Conservation (phyloP, 2,113 vertebrate species). For the Emberiza fucata region DNA sequence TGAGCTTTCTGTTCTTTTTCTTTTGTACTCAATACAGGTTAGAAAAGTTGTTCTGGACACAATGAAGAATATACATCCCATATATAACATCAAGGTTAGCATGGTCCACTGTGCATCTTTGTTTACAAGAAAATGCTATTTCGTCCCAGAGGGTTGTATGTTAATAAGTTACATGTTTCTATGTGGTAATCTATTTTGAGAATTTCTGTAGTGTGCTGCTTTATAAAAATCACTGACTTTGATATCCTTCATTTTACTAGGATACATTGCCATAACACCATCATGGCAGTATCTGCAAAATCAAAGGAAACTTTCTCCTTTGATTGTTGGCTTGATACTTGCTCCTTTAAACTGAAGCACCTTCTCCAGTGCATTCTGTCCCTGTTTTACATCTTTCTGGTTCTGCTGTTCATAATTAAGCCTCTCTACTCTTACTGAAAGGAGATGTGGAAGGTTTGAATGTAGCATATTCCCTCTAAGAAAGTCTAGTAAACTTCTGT, state of each 20-base stretch:
- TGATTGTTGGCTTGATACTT: not conserved
- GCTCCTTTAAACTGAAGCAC: not conserved
- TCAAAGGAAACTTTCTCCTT: not conserved
- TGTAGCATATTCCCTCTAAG: not conserved
- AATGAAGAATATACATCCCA: slow-evolving; percentile 98
- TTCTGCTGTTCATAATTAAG: not conserved
- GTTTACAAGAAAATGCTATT: not conserved
- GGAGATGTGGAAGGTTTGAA: not conserved
- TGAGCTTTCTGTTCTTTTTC: not conserved
- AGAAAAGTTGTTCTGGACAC: slow-evolving; percentile 96
- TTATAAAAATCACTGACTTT: not conserved
- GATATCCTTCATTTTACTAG: not conserved
- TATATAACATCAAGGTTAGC: slow-evolving; percentile 98
- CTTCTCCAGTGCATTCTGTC: not conserved
- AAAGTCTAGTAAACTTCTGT: not conserved
- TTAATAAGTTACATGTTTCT: not conserved
- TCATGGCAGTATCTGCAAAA: not conserved
- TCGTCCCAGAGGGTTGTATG: not conserved
- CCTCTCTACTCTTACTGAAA: not conserved
- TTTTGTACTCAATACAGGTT: slow-evolving; percentile 76
- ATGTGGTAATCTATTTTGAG: not conserved
- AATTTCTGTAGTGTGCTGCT: not conserved
- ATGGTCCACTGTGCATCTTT: not conserved
- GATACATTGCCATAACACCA: not conserved
- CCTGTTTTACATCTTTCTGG: not conserved